phyloP scores from a whole-genome alignment of 2,113 vertebrate species.

The Rhea pennata region DNA sequence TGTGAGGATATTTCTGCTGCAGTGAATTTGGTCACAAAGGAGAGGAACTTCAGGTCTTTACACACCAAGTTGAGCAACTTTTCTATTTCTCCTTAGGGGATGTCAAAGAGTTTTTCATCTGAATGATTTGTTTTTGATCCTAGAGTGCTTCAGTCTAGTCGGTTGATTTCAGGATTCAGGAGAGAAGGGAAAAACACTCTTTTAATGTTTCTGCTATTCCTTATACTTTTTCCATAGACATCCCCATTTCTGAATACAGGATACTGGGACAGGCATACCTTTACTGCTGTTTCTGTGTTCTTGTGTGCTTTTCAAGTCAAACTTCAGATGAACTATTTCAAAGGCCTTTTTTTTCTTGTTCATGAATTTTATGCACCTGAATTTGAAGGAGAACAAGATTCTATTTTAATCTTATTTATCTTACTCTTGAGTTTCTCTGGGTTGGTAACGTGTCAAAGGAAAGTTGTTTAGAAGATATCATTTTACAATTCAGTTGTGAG shows the following conservation, averaged over 20 bases:
- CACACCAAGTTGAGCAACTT: background rate
- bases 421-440: background rate
- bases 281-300: background rate
- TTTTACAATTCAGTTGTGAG: background rate
- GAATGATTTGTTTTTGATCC: background rate
- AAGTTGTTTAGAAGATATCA: background rate
- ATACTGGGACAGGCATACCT: background rate
- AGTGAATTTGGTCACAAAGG: fast-evolving
- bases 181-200: background rate
- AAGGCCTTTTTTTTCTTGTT: background rate
- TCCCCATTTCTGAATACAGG: background rate
- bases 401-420: background rate
- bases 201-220: background rate
- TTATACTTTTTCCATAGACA: background rate
- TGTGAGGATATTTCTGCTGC: background rate
- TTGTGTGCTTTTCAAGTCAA: background rate
- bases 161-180: background rate
- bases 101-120: background rate
- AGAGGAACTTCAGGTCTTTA: background rate
- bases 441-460: background rate
- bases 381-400: background rate
- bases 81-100: background rate
- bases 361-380: background rate
- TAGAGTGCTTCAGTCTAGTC: background rate
- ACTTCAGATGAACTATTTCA: background rate